Evolutionary conservation across 1,140 invertebrate species (phyloP), one percentile per base, ranked within the genome.

Genomic region (Drosophila leontia): DNA sequence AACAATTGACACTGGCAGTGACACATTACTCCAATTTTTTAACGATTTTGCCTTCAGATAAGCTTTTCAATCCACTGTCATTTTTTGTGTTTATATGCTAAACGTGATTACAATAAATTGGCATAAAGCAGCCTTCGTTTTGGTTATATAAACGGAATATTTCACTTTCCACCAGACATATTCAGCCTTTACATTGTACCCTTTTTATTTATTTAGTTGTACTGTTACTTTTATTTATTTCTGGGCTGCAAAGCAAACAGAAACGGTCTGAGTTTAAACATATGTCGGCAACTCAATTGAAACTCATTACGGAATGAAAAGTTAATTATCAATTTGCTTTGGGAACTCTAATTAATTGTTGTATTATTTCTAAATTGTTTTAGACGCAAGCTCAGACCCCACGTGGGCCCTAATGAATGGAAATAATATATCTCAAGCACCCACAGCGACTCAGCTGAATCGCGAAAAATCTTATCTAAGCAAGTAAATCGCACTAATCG

Each of bases 71-170:
- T 75, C 53, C 60, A 48, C 19, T 62, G 35, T 23, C 13, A 71
- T 60, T 72, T 59, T 71, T 56, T 59, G 51, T 29, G 35, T 59
- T 61, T 48, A 32, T 62, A 42, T 65, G 62, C 45, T 47, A 70
- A 83, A 85, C 82, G 82, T 85, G 82, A 86, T 86, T 63, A 74
- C 47, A 70, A 87, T 82, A 45, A 62, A 69, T 62, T 62, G 48
- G 19, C 48, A 35, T 57, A 17, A 48, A 53, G 15, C 48, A 65
- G 56, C 76, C 67, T 86, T 69, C 48, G 56, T 51, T 65, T n/a
- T 19, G 62, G 75, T 39, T 78, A 63, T 62, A 63, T 50, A 77
- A 59, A 50, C 56, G 41, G 17, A 61, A 70, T 78, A 51, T 56
- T 56, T 71, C 60, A 32, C 17, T 11, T 17, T 74, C 13, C 3